Evolutionary conservation across 2,797 vertebrate genomes (phyloP).

Genomic region (Sebastes kiyomatsui): DNA sequence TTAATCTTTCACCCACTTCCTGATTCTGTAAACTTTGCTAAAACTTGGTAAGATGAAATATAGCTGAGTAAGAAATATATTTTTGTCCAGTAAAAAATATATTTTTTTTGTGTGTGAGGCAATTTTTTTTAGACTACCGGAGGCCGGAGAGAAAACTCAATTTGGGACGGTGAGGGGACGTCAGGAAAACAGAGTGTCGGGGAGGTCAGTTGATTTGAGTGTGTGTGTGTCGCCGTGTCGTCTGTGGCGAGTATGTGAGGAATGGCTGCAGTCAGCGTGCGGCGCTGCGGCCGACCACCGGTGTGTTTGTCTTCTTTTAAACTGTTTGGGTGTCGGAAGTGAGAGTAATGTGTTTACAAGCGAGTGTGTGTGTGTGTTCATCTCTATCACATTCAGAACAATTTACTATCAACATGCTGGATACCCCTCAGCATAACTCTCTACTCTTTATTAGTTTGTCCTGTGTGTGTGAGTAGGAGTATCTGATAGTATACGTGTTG

Average conservation of each 20-base stretch:
- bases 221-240: slow-evolving; percentile 5
- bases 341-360: slow-evolving; percentile 43
- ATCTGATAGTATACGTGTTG: not conserved
- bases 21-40: not conserved
- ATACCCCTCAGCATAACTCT: not conserved
- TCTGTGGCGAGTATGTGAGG: slow-evolving; percentile 16
- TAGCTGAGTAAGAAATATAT: not conserved
- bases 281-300: not conserved
- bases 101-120: not conserved
- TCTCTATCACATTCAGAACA: slow-evolving; percentile 1
- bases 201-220: slow-evolving; percentile 20
- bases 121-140: not conserved
- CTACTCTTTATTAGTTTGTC: not conserved
- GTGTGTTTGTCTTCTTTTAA: slow-evolving; percentile 48
- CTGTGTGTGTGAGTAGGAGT: not conserved
- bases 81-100: not conserved
- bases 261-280: slow-evolving; percentile 27
- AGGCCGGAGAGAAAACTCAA: slow-evolving; percentile 31
- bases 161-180: not conserved
- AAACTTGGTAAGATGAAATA: not conserved
- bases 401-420: slow-evolving; percentile 30
- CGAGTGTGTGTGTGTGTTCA: not conserved
- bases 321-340: not conserved
- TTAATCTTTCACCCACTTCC: not conserved
- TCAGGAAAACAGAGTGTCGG: slow-evolving; percentile 12